Evolutionary conservation across 2,113 vertebrate species (phyloP), one percentile per base, ranked within the genome.

Genomic region (Octodon degus): DNA sequence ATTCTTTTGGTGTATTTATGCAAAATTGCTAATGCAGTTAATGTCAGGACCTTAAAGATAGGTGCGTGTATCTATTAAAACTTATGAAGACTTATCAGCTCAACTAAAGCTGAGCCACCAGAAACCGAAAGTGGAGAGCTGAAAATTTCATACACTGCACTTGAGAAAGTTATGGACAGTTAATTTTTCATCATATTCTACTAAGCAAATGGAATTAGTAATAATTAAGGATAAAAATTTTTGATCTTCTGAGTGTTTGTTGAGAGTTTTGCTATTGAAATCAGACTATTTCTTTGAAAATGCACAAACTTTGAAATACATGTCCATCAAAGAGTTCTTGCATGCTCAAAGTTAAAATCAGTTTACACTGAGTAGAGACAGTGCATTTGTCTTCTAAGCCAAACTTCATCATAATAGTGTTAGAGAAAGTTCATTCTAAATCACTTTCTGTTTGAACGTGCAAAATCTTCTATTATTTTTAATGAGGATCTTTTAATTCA

Each of bases 181-280:
- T 65, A 96, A 97, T 94, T 95, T 97, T 95, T 40, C 19, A 91
- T 14, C 92, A 70, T 79, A 97, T 96, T 98, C 98, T 97, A 91
- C 77, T 97, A 95, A 97, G 74, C 77, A 98, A 98, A 96, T 91
- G 76, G n/a, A 97, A 97, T 96, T 97, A 96, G 27, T 93, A 94
- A 82, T 84, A 95, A 47, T 10, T n/a, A 47, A 60, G 24, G 32
- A 96, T 47, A 87, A 91, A 96, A 97, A 93, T 37, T 43, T 86
- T 40, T 91, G 90, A 81, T 91, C 63, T 93, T 95, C 96, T 96
- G 89, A 94, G 86, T 77, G 34, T 62, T 16, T 2, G 3, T 62
- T 84, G 53, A 55, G 50, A 74, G 72, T 94, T 96, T 50, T 80
- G 60, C 47, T 89, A 92, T 83, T 83, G 22, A 82, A 93, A 95